phyloP scores from a whole-genome alignment of 2,797 vertebrate species.

The Alfaro cultratus region DNA sequence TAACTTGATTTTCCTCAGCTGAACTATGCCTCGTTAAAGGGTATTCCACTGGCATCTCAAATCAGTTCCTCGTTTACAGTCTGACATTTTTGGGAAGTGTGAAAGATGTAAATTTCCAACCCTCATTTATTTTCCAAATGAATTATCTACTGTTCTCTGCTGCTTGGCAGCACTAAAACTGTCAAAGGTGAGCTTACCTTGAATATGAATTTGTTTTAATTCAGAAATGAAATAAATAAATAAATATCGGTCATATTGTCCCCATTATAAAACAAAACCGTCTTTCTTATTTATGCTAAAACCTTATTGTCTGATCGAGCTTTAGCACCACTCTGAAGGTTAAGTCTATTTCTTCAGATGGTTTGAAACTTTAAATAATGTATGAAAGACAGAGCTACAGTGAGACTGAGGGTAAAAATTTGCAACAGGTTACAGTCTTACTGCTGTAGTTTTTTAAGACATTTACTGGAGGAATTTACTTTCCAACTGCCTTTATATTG shows the following conservation, averaged over 20 bases:
- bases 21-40: background rate
- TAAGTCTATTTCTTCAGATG: background rate
- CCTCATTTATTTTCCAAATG: background rate
- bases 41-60: slow-evolving; percentile 7
- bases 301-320: background rate
- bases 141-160: slow-evolving; percentile 6
- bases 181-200: background rate
- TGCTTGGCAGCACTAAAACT: slow-evolving; percentile 7
- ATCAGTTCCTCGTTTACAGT: slow-evolving; percentile 1
- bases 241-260: background rate
- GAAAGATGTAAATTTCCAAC: background rate
- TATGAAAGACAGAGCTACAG: background rate
- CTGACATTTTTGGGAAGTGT: background rate
- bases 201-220: background rate
- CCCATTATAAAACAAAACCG: slow-evolving; percentile 2
- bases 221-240: background rate
- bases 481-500: slow-evolving; percentile 9
- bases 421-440: background rate
- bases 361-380: background rate
- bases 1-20: background rate
- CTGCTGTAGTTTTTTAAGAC: slow-evolving; percentile 17
- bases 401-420: background rate
- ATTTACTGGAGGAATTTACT: slow-evolving; percentile 34
- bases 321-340: background rate
- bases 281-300: background rate